phyloP scores from a whole-genome alignment of 2,888 invertebrate species.

The Trachelus tabidus region DNA sequence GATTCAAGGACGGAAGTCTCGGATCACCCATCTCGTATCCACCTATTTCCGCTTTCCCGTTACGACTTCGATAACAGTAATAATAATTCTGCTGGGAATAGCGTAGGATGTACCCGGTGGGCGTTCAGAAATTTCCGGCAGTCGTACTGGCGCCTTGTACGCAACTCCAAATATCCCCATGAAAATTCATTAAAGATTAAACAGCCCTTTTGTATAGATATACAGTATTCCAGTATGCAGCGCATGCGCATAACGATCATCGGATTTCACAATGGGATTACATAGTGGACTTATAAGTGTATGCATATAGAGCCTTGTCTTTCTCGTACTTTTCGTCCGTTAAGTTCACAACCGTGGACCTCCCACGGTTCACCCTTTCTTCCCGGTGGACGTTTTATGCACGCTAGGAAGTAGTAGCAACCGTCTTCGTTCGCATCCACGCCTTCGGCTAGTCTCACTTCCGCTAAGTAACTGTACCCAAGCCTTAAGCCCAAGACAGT shows the following conservation, averaged over 20 bases:
- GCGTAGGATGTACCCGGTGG: background rate
- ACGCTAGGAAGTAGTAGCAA: background rate
- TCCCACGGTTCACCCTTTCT: conserved; percentile 32
- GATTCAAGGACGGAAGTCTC: background rate
- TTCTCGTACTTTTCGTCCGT: background rate
- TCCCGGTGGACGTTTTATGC: background rate
- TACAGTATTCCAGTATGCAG: background rate
- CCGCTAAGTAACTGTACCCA: conserved; percentile 3
- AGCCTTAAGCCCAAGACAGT: conserved; percentile 15
- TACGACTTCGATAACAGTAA: background rate
- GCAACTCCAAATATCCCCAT: background rate
- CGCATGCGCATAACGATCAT: background rate
- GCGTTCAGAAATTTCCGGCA: background rate
- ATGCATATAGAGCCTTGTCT: background rate
- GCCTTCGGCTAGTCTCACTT: background rate
- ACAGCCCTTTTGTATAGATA: background rate
- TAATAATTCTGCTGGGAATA: background rate
- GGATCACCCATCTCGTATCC: background rate
- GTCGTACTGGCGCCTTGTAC: background rate
- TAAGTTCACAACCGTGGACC: conserved; percentile 24
- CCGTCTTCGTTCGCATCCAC: conserved; percentile 1
- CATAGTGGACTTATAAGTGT: background rate
- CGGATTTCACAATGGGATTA: background rate
- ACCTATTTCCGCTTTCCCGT: background rate
- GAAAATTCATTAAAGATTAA: background rate